Conservation (phyloP, 1,140 invertebrate species). For the Polyergus mexicanus region DNA sequence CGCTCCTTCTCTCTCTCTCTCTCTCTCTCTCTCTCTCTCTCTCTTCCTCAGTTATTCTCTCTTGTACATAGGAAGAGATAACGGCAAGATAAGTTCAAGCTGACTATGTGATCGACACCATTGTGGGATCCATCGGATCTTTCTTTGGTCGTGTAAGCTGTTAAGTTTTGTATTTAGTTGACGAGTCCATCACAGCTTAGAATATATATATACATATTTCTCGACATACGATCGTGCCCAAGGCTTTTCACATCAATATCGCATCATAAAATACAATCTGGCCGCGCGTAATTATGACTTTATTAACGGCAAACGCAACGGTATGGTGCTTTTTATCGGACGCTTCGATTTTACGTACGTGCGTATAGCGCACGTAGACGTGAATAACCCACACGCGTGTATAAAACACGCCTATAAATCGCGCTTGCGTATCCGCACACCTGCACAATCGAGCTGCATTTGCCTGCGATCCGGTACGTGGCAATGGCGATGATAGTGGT, state of each 20-base stretch:
- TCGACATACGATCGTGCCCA: not conserved
- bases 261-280: conserved; percentile 29
- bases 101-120: not conserved
- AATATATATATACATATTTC: not conserved
- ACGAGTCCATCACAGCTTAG: not conserved
- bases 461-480: conserved; percentile 10
- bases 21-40: not conserved
- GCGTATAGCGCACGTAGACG: not conserved
- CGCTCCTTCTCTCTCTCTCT: too few species aligned
- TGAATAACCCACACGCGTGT: conserved; percentile 21
- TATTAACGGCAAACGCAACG: conserved; percentile 65
- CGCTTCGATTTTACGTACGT: conserved; percentile 19
- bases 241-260: conserved; percentile 7
- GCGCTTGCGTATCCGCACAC: not conserved
- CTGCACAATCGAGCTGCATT: conserved; percentile 2
- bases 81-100: conserved; percentile 22
- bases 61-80: not conserved
- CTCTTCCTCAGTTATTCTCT: not conserved
- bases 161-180: not conserved
- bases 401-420: conserved; percentile 23
- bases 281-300: conserved; percentile 63
- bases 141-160: not conserved
- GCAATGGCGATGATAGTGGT: conserved; percentile 29
- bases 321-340: conserved; percentile 58
- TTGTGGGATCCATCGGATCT: not conserved